These are phyloP conservation scores for Pseudanteris insignis DNA, from an alignment of 2,888 invertebrate genomes.

Conservation along the genomic window DNA sequence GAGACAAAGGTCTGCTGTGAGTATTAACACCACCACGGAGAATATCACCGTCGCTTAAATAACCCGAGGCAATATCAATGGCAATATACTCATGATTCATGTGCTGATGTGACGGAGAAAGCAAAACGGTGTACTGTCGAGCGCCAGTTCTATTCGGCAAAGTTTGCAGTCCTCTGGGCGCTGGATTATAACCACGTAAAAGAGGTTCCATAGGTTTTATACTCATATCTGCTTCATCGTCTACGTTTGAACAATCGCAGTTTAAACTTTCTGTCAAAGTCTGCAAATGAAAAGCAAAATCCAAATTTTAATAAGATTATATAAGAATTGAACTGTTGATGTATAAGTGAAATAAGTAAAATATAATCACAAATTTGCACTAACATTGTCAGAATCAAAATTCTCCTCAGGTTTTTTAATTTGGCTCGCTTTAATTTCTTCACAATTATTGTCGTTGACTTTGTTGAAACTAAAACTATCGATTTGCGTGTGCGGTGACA, in stretches of 20 bases:
- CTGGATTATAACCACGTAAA: conserved; percentile 76
- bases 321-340: no score
- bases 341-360: no score
- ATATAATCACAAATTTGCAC: no score
- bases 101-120: conserved; percentile 64
- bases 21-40: conserved; percentile 71
- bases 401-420: conserved; percentile 70
- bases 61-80: conserved; percentile 77
- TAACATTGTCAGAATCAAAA: conserved; percentile 64
- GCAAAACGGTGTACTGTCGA: conserved; percentile 62
- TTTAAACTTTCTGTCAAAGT: conserved; percentile 70
- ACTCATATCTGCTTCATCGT: conserved; percentile 77
- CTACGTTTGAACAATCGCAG: conserved; percentile 69
- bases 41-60: conserved; percentile 93
- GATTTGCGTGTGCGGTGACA: no score
- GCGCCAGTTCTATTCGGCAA: conserved; percentile 74
- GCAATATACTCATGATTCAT: conserved; percentile 77
- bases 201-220: conserved; percentile 94
- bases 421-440: conserved; percentile 66
- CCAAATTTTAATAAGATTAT: no score
- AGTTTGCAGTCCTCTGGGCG: conserved; percentile 75
- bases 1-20: conserved; percentile 69
- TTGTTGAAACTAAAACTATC: no score
- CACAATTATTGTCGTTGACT: conserved; percentile 78
- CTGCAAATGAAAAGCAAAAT: conserved; percentile 57